A percentile compares a stretch with the other conserved stretches of the same genome.
Evolutionary conservation across 2,113 vertebrate species (phyloP).

Genomic region (Nibea albiflora): DNA sequence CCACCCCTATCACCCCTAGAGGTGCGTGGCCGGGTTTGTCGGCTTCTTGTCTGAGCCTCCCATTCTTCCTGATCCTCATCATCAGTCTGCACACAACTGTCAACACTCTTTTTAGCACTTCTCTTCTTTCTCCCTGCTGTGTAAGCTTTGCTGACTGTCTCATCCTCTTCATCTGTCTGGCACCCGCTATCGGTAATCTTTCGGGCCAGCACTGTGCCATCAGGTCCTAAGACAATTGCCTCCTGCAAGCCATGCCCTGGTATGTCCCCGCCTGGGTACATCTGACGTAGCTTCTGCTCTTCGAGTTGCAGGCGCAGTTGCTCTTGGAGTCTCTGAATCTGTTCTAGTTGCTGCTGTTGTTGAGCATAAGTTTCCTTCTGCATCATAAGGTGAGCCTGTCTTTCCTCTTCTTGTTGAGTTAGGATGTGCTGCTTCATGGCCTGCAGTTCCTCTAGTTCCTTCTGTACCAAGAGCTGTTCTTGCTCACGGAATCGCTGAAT

Average conservation of each 20-base stretch:
- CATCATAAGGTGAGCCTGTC: conserved; percentile 98
- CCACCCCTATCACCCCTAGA: conserved; percentile 90
- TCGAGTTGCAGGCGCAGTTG: conserved; percentile 95
- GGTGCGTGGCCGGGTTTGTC: conserved; percentile 89
- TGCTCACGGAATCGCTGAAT: conserved; percentile 98
- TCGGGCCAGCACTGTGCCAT: conserved; percentile 84
- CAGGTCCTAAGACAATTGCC: conserved; percentile 76
- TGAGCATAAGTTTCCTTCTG: conserved; percentile 97
- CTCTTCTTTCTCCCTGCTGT: conserved; percentile 88
- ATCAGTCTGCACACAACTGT: conserved; percentile 98
- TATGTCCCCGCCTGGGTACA: conserved; percentile 81
- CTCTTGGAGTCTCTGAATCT: conserved; percentile 97
- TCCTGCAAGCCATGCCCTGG: conserved; percentile 77
- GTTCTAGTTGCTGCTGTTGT: conserved; percentile 96
- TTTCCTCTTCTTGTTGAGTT: conserved; percentile 95
- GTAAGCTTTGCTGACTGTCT: conserved; percentile 88
- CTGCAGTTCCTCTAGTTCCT: conserved; percentile 96
- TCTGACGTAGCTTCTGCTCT: conserved; percentile 91
- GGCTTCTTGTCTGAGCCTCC: conserved; percentile 88
- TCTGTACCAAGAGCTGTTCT: conserved; percentile 96
- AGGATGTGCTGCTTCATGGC: conserved; percentile 97
- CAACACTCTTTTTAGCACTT: conserved; percentile 91
- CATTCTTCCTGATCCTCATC: conserved; percentile 99
- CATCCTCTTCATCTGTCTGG: conserved; percentile 97
- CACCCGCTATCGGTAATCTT: conserved; percentile 97